A percentile compares a stretch with the other conserved stretches of the same genome.
phyloP scores from a whole-genome alignment of 2,113 vertebrate species.

The Syngnathus floridae region DNA sequence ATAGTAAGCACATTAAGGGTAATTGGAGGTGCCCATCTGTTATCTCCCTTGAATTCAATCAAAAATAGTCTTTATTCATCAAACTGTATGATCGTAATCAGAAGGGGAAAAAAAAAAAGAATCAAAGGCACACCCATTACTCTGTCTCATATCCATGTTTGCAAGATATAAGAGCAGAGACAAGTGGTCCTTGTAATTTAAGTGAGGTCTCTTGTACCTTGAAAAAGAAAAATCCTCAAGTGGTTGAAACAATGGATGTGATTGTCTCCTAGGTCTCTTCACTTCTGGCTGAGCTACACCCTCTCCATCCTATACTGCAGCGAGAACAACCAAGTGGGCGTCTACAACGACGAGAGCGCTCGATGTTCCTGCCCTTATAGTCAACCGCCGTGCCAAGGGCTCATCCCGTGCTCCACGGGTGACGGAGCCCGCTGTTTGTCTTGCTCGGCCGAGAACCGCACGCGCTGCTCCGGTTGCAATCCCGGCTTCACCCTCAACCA shows the following conservation, averaged over 20 bases:
- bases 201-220: background rate
- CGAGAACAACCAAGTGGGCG: constrained; percentile 79
- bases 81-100: background rate
- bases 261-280: constrained; percentile 71
- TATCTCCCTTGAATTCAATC: background rate
- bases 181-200: background rate
- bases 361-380: constrained; percentile 84
- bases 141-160: background rate
- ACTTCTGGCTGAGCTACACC: constrained; percentile 82
- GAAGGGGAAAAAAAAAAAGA: background rate
- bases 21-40: background rate
- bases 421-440: constrained; percentile 79
- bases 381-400: constrained; percentile 82
- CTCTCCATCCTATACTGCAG: constrained; percentile 93
- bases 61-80: too few species aligned
- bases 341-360: constrained; percentile 81
- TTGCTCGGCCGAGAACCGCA: constrained; percentile 84
- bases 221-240: background rate
- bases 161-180: background rate
- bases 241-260: background rate
- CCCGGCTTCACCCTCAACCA: constrained; percentile 80
- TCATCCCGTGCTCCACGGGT: constrained; percentile 83
- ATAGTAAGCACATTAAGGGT: too few species aligned
- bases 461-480: constrained; percentile 87
- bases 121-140: background rate